Evolutionary conservation across 2,888 invertebrate genomes (phyloP).

Genomic region (Melanchra persicariae): DNA sequence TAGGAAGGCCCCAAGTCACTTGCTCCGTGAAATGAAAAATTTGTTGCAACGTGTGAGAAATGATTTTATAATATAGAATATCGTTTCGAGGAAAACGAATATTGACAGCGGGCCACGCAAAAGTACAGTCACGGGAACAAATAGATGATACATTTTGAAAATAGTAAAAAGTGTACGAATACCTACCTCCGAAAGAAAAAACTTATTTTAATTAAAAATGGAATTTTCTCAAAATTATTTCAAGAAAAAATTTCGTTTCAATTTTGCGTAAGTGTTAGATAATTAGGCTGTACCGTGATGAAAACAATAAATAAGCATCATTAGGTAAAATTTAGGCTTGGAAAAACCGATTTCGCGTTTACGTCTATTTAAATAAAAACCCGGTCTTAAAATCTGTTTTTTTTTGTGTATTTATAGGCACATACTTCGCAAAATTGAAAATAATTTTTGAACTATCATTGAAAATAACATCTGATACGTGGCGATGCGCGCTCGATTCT

Average conservation of each 20-base stretch:
- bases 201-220: too few relatives aligned
- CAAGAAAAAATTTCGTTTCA: too few relatives aligned
- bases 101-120: constrained; percentile 31
- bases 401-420: constrained; percentile 4
- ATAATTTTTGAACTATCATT: too few relatives aligned
- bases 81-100: constrained; percentile 6
- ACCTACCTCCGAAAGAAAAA: too few relatives aligned
- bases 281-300: too few relatives aligned
- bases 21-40: constrained; percentile 24
- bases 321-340: background rate
- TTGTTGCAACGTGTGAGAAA: constrained; percentile 16
- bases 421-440: background rate
- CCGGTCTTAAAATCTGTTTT: background rate
- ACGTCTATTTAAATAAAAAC: background rate
- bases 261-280: too few relatives aligned
- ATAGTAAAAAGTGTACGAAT: background rate
- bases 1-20: background rate
- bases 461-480: too few relatives aligned
- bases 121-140: background rate
- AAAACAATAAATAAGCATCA: too few relatives aligned
- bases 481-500: too few relatives aligned
- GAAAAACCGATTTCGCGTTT: background rate
- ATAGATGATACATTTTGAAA: background rate
- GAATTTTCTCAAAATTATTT: too few relatives aligned
- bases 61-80: constrained; percentile 13